A percentile compares a stretch with the other conserved stretches of the same genome.
phyloP scores from a whole-genome alignment of 2,888 invertebrate genomes.

The Homarus gammarus region DNA sequence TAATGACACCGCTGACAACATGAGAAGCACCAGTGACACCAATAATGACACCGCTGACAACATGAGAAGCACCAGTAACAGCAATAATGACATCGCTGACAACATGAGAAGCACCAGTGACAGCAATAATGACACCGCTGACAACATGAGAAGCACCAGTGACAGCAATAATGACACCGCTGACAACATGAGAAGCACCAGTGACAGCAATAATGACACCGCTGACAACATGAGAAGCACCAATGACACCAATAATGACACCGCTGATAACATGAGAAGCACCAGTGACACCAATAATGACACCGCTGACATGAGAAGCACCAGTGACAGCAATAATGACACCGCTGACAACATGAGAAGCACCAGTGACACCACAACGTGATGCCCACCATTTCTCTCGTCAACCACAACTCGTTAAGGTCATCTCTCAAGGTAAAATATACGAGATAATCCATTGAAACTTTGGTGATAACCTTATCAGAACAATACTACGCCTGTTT shows the following conservation, averaged over 20 bases:
- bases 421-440: slow-evolving; percentile 15
- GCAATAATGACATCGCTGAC: too few species aligned
- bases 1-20: too few species aligned
- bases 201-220: neutral
- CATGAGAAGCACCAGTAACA: too few species aligned
- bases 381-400: neutral
- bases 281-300: neutral
- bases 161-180: too few species aligned
- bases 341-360: neutral
- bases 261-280: too few species aligned
- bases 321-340: neutral
- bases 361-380: slow-evolving; percentile 4
- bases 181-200: neutral
- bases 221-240: too few species aligned
- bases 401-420: neutral
- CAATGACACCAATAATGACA: too few species aligned
- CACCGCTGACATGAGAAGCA: neutral
- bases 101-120: neutral
- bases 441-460: slow-evolving; percentile 49
- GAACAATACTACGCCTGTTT: slow-evolving; percentile 20
- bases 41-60: neutral
- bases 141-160: too few species aligned
- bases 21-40: neutral
- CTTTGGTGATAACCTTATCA: slow-evolving; percentile 40
- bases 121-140: neutral